Conservation (phyloP, 2,888 invertebrate genomes). For the Pteria penguin region DNA sequence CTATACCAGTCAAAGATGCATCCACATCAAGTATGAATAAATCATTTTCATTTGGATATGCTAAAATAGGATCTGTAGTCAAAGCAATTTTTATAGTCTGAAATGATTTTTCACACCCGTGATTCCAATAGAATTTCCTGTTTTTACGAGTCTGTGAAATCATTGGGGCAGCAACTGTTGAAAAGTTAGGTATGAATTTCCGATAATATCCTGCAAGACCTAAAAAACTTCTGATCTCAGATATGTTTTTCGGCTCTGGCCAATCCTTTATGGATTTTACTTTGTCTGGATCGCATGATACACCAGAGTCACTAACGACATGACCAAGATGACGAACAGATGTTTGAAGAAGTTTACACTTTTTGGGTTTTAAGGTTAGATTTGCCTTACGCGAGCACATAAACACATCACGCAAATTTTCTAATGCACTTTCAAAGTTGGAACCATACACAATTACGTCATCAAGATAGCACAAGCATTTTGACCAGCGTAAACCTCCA, state of each 20-base stretch:
- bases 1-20: constrained; percentile 49
- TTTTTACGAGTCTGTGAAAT: constrained; percentile 6
- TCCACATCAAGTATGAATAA: constrained; percentile 48
- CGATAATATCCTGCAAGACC: constrained; percentile 18
- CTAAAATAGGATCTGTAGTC: too few relatives aligned
- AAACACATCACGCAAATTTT: constrained; percentile 47
- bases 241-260: constrained; percentile 6
- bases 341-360: constrained; percentile 47
- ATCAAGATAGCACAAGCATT: constrained; percentile 50
- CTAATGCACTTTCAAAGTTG: constrained; percentile 34
- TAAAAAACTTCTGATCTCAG: constrained; percentile 24
- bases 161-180: constrained; percentile 15
- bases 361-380: constrained; percentile 57
- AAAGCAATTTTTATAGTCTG: constrained; percentile 21
- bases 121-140: too few relatives aligned
- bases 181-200: constrained; percentile 18
- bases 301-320: constrained; percentile 10
- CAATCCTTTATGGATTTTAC: background rate
- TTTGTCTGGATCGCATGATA: constrained; percentile 20
- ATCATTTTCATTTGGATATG: too few relatives aligned
- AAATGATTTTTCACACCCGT: too few relatives aligned
- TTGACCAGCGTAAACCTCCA: constrained; percentile 30
- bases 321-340: constrained; percentile 38
- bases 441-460: constrained; percentile 50
- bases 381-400: constrained; percentile 42